A percentile compares a stretch with the other conserved stretches of the same genome.
These are phyloP conservation scores for Dipus sagitta DNA, from an alignment of 2,797 vertebrate species.

Conservation along the genomic window DNA sequence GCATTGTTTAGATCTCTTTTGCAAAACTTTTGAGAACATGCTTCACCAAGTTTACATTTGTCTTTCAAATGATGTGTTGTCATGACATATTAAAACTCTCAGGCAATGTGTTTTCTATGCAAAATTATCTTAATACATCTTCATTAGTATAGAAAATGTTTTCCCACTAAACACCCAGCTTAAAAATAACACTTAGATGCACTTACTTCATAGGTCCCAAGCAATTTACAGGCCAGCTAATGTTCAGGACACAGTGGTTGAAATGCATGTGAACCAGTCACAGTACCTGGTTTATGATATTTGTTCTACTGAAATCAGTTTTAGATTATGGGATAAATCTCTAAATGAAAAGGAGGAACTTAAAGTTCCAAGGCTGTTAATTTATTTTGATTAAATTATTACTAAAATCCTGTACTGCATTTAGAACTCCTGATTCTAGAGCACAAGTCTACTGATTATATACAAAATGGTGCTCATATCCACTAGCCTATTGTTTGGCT, in stretches of 20 bases:
- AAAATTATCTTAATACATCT: neutral
- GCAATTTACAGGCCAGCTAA: neutral
- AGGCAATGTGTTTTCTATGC: neutral
- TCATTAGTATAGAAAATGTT: neutral
- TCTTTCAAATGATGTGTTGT: conserved; percentile 4
- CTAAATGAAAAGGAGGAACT: neutral
- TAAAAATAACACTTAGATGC: neutral
- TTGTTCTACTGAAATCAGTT: neutral
- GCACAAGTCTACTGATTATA: neutral
- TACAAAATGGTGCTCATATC: neutral
- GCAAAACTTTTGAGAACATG: neutral
- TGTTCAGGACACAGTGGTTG: neutral
- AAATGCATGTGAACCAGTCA: neutral
- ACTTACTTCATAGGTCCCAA: neutral
- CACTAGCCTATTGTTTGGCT: neutral
- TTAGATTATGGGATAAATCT: neutral
- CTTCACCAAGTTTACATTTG: conserved; percentile 28
- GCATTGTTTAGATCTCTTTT: neutral
- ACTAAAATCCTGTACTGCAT: neutral
- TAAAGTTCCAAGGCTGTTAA: neutral
- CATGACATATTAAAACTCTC: neutral
- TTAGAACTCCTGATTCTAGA: neutral
- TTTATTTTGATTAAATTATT: neutral
- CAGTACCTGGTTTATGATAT: neutral
- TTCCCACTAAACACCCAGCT: neutral